These are phyloP conservation scores for Cynodonichthys magdalenae DNA, from an alignment of 2,797 vertebrate species.

Conservation along the genomic window DNA sequence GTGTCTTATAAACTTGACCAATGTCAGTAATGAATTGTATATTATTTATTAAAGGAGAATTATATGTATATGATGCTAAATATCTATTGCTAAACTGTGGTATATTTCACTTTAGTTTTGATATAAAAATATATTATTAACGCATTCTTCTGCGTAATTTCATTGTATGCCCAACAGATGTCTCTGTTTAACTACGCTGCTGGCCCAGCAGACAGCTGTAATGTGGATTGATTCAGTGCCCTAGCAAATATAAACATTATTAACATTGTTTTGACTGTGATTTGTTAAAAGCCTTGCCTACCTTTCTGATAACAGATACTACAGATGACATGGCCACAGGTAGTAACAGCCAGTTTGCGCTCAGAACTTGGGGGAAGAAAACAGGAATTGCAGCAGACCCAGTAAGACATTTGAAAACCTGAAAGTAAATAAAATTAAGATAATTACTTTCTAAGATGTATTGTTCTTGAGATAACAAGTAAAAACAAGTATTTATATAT, in stretches of 20 bases:
- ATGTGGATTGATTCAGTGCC: neutral
- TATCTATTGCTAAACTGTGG: no score
- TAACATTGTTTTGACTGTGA: neutral
- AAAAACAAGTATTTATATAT: neutral
- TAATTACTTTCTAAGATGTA: neutral
- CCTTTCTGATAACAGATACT: slow-evolving; percentile 87
- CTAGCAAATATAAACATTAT: neutral
- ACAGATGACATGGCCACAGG: slow-evolving; percentile 91
- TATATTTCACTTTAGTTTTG: no score
- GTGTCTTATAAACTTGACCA: neutral
- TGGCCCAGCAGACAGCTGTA: neutral
- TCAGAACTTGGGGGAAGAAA: slow-evolving; percentile 73
- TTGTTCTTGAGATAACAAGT: neutral
- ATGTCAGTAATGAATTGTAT: neutral
- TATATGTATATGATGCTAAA: neutral
- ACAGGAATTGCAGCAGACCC: slow-evolving; percentile 88
- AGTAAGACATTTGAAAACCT: slow-evolving; percentile 77
- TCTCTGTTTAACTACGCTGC: no score
- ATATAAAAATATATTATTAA: no score
- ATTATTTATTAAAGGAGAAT: slow-evolving; percentile 10
- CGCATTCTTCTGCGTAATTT: no score
- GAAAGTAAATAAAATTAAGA: neutral
- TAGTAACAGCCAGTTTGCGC: slow-evolving; percentile 82
- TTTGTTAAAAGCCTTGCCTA: slow-evolving; percentile 44
- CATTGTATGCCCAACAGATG: slow-evolving; percentile 32